Evolutionary conservation across 2,797 vertebrate species (phyloP), one percentile per base, ranked within the genome.

Genomic region (Remorina albescens): DNA sequence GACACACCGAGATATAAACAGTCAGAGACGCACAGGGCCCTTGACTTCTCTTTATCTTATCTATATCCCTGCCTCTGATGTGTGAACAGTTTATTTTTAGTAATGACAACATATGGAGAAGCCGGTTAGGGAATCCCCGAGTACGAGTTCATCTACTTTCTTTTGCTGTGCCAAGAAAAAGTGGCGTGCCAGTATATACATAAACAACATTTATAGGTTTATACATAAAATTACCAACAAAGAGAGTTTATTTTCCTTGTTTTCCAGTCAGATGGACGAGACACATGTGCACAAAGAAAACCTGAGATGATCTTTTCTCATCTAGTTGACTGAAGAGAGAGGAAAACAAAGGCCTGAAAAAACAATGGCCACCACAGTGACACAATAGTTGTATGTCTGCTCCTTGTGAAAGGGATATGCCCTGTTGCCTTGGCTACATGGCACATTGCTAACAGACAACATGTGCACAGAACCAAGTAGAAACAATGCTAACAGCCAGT

Each of bases 291-390:
- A 50, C 12, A 32, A 9, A 21, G 54, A 81, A 71, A 84, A 92
- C 67, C 62, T 57, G 82, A 91, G 72, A 77, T 13, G 55, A 74
- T 80, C 76, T 39, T 65, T 53, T 75, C 6, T 67, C 2, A 62
- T 62, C 54, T 44, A 53, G 49, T 58, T 41, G 47, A 67, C 54
- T 34, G 44, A 57, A 60, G 67, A 34, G 6, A 55, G 51, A n/a
- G n/a, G n/a, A 67, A 47, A 77, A 71, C 76, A 39, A 6, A 16
- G 68, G 54, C 71, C 39, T 54, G 46, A 56, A 68, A 68, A 83
- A 78, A 93, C 87, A 90, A 75, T 66, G 56, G 76, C 80, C 66
- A 37, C 84, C 80, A 67, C 41, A 61, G 80, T 32, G 63, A 88
- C 79, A 74, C 63, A 83, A 77, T 56, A 58, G 76, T 76, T 19